These are phyloP conservation scores for Nanorana parkeri DNA, from an alignment of 2,113 vertebrate genomes.

Conservation along the genomic window DNA sequence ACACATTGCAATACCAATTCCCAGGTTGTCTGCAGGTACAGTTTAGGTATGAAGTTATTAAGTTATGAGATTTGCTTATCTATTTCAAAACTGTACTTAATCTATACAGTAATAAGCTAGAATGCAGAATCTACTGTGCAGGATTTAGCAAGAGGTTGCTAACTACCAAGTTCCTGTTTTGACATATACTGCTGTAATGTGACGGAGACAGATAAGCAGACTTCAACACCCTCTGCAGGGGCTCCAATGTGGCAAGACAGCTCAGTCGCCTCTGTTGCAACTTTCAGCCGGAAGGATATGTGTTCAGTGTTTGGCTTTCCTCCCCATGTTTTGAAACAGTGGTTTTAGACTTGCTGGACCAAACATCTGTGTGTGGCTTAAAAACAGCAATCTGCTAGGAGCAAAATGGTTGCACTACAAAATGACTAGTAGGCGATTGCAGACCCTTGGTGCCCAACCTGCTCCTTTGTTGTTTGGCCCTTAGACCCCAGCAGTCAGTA, in stretches of 20 bases:
- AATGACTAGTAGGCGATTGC: not conserved
- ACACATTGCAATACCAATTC: too few species aligned
- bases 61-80: too few species aligned
- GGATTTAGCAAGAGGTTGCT: conserved; percentile 8
- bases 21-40: too few species aligned
- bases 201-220: conserved; percentile 28
- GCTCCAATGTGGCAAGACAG: conserved; percentile 6
- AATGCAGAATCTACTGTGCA: too few species aligned
- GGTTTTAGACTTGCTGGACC: not conserved
- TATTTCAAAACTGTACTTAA: too few species aligned
- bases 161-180: conserved; percentile 24
- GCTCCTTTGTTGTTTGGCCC: not conserved
- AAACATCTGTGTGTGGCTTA: not conserved
- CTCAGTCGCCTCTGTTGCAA: conserved; percentile 27
- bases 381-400: not conserved
- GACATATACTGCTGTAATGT: conserved; percentile 9
- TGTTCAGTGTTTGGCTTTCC: conserved; percentile 41
- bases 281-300: conserved; percentile 36
- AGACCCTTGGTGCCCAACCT: too few species aligned
- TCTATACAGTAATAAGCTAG: too few species aligned
- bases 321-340: conserved; percentile 21
- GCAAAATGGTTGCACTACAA: not conserved
- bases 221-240: conserved; percentile 7
- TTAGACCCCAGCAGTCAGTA: too few species aligned
- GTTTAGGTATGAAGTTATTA: too few species aligned